Evolutionary conservation across 2,113 vertebrate genomes (phyloP).

Genomic region (Geococcyx californianus): DNA sequence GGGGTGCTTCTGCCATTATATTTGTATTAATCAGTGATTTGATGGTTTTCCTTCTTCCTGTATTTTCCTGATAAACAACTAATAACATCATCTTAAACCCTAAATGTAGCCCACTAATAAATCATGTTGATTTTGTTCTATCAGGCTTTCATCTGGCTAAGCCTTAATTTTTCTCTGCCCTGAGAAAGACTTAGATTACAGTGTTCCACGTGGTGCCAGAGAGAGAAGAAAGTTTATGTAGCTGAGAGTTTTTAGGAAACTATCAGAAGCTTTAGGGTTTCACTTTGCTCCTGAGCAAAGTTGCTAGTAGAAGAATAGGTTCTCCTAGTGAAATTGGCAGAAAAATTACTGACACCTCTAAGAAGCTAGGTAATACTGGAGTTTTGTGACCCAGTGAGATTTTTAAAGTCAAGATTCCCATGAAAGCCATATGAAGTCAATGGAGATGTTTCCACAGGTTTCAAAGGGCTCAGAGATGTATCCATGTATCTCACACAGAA

Average conservation of each 20-base stretch:
- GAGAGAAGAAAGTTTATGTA: neutral
- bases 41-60: neutral
- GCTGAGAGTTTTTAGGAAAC: neutral
- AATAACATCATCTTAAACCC: neutral
- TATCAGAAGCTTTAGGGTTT: neutral
- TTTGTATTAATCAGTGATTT: neutral
- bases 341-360: neutral
- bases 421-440: neutral
- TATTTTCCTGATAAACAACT: neutral
- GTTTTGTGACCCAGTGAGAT: neutral
- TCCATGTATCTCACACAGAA: neutral
- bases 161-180: neutral
- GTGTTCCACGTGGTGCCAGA: neutral
- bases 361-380: neutral
- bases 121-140: neutral
- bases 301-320: neutral
- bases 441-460: neutral
- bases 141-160: neutral
- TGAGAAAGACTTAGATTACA: neutral
- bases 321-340: neutral
- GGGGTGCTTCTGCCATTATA: neutral
- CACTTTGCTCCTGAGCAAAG: neutral
- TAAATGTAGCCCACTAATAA: neutral
- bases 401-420: neutral
- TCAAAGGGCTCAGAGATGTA: neutral